Conservation (phyloP, 2,797 vertebrate species). For the Ceryle rudis region DNA sequence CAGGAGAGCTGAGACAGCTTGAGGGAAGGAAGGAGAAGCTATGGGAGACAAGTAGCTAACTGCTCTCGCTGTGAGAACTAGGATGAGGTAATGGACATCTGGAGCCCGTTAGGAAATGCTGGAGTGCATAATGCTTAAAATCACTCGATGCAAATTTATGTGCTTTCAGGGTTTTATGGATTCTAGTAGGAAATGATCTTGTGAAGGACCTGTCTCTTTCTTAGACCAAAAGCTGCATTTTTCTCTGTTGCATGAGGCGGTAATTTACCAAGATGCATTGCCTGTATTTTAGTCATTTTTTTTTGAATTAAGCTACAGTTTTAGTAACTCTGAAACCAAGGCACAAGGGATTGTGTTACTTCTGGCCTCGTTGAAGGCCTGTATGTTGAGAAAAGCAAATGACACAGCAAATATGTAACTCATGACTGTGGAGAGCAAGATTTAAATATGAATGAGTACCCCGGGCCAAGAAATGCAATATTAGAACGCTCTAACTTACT, state of each 20-base stretch:
- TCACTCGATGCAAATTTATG: neutral
- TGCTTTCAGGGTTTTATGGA: neutral
- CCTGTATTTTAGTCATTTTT: neutral
- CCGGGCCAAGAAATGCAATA: conserved; percentile 10
- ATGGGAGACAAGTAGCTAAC: neutral
- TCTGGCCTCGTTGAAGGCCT: conserved; percentile 12
- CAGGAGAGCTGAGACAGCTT: neutral
- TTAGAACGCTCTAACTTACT: neutral
- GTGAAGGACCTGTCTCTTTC: neutral
- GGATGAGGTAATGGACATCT: conserved; percentile 27
- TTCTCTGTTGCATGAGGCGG: neutral
- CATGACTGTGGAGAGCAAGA: conserved; percentile 61
- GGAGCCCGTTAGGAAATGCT: conserved; percentile 10
- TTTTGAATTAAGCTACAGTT: neutral
- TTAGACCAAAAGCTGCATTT: neutral
- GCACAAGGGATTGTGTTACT: conserved; percentile 38
- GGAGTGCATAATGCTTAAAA: neutral
- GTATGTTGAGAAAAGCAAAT: conserved; percentile 57
- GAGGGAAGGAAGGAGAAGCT: neutral
- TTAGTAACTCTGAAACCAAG: neutral
- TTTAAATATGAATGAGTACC: conserved; percentile 51
- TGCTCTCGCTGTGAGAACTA: neutral
- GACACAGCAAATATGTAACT: conserved; percentile 73
- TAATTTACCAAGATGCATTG: neutral
- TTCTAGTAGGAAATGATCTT: neutral